Evolutionary conservation across 2,888 invertebrate genomes (phyloP).

Genomic region (Molorchus minor): DNA sequence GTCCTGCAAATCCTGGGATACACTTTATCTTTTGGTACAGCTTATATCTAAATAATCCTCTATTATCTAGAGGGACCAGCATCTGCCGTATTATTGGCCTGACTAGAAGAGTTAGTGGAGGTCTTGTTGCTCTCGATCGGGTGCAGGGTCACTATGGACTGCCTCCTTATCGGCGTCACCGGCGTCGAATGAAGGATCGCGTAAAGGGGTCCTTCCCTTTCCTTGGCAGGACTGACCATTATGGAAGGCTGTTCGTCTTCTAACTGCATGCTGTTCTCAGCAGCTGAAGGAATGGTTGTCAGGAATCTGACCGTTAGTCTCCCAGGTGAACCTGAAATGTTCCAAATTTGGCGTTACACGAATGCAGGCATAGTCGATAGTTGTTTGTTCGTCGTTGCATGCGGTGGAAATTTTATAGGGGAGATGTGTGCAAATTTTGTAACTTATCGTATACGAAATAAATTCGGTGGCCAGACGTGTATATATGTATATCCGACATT

Average conservation of each 20-base stretch:
- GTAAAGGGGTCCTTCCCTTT: constrained; percentile 58
- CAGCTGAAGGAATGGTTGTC: constrained; percentile 78
- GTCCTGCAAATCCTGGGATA: constrained; percentile 12
- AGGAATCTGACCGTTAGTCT: constrained; percentile 68
- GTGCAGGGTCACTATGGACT: constrained; percentile 61
- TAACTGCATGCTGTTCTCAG: constrained; percentile 75
- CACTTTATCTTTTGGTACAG: constrained; percentile 23
- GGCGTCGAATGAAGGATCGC: constrained; percentile 60
- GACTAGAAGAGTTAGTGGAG: constrained; percentile 45
- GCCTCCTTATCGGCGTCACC: constrained; percentile 53
- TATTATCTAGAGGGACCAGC: constrained; percentile 53
- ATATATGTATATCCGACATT: background rate
- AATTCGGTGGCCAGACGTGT: too few relatives aligned
- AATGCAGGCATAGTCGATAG: too few relatives aligned
- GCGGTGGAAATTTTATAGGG: too few relatives aligned
- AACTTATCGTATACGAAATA: too few relatives aligned
- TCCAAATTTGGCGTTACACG: background rate
- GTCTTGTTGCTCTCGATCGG: constrained; percentile 53
- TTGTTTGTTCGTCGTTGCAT: too few relatives aligned
- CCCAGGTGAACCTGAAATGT: constrained; percentile 63
- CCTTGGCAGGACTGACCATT: constrained; percentile 57
- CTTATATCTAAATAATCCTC: constrained; percentile 29
- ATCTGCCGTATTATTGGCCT: constrained; percentile 40
- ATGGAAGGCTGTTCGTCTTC: constrained; percentile 68
- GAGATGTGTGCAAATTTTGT: too few relatives aligned